phyloP scores from a whole-genome alignment of 2,888 invertebrate genomes.

The Cryptocheilus praepositus region DNA sequence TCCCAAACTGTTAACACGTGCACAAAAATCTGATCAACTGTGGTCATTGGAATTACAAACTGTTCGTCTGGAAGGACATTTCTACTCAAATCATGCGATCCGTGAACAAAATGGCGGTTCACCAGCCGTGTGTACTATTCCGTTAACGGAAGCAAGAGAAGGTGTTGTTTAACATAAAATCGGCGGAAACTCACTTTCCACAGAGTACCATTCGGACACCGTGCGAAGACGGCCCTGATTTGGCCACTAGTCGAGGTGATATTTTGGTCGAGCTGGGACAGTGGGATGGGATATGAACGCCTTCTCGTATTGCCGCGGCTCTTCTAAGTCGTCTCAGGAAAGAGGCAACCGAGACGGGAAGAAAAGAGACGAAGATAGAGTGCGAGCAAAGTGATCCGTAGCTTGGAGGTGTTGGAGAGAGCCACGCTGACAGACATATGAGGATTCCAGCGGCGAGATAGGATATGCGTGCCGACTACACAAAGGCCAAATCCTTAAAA shows the following conservation, averaged over 20 bases:
- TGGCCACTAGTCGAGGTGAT: constrained; percentile 55
- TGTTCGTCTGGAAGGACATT: too few relatives aligned
- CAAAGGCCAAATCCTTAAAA: constrained; percentile 46
- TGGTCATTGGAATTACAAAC: too few relatives aligned
- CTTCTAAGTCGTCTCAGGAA: constrained; percentile 38
- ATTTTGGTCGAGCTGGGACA: constrained; percentile 63
- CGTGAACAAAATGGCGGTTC: not conserved
- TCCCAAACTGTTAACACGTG: too few relatives aligned
- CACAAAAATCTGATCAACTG: too few relatives aligned
- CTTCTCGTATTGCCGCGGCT: constrained; percentile 50
- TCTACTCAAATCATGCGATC: not conserved
- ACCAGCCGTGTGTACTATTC: not conserved
- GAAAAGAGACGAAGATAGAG: constrained; percentile 20
- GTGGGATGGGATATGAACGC: constrained; percentile 50
- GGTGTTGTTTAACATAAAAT: too few relatives aligned
- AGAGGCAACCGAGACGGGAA: constrained; percentile 6
- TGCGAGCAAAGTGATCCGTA: constrained; percentile 47
- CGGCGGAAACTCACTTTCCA: not conserved
- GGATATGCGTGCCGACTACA: constrained; percentile 65
- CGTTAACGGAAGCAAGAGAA: not conserved
- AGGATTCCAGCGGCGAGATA: constrained; percentile 73
- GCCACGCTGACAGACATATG: constrained; percentile 71
- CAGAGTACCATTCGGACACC: constrained; percentile 14
- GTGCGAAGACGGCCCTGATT: constrained; percentile 44
- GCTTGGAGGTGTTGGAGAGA: constrained; percentile 60